These are phyloP conservation scores for Drosophila greeni DNA, from an alignment of 2,888 invertebrate genomes.

Conservation along the genomic window DNA sequence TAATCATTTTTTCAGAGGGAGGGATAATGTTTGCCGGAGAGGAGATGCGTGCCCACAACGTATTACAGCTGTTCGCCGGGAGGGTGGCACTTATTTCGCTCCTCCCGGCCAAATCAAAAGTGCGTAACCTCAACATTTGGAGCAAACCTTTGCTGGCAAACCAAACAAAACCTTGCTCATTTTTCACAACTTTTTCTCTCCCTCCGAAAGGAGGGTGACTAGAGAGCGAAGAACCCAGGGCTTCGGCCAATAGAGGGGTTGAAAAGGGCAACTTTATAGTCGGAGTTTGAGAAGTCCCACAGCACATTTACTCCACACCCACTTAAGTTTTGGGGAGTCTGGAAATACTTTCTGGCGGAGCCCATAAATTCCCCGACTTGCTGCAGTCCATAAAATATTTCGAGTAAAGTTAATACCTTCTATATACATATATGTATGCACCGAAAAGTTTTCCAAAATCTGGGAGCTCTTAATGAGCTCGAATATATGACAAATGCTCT, in stretches of 20 bases:
- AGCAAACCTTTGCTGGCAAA: slow-evolving; percentile 22
- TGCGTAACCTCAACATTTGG: slow-evolving; percentile 19
- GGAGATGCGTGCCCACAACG: slow-evolving; percentile 27
- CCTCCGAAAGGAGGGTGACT: slow-evolving; percentile 13
- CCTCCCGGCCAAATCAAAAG: slow-evolving; percentile 27
- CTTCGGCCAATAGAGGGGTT: slow-evolving; percentile 9
- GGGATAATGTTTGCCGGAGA: slow-evolving; percentile 45
- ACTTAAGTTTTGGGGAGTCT: slow-evolving; percentile 25
- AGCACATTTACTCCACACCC: slow-evolving; percentile 16
- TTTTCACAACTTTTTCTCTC: slow-evolving; percentile 28
- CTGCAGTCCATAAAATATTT: slow-evolving; percentile 59
- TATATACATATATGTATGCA: slow-evolving; percentile 19
- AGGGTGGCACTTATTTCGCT: slow-evolving; percentile 14
- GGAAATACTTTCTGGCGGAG: slow-evolving; percentile 24
- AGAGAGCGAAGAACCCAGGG: slow-evolving; percentile 5
- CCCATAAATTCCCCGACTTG: slow-evolving; percentile 56
- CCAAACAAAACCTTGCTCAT: slow-evolving; percentile 28
- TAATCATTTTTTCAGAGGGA: slow-evolving; percentile 41
- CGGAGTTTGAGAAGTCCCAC: slow-evolving; percentile 9
- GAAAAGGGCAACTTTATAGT: slow-evolving; percentile 17
- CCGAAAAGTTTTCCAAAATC: slow-evolving; percentile 19
- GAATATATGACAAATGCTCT: slow-evolving; percentile 62
- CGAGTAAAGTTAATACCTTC: slow-evolving; percentile 35
- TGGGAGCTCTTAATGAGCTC: slow-evolving; percentile 41
- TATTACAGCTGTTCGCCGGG: slow-evolving; percentile 32